phyloP scores from a whole-genome alignment of 2,797 vertebrate genomes.

The Sebastes kiyomatsui region DNA sequence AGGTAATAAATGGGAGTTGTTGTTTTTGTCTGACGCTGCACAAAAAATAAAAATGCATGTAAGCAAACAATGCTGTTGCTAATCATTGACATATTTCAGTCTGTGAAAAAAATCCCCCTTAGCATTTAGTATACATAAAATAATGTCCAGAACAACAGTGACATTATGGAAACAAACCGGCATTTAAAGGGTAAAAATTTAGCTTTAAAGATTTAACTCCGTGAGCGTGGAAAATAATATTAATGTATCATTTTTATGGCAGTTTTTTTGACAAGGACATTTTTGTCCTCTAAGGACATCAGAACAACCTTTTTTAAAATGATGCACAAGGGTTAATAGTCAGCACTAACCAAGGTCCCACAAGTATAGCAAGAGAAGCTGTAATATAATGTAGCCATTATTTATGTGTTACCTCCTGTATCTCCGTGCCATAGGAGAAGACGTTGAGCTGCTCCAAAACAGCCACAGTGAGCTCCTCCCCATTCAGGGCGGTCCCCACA shows the following conservation, averaged over 20 bases:
- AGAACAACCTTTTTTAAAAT: not conserved
- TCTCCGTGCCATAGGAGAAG: slow-evolving; percentile 81
- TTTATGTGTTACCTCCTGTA: slow-evolving; percentile 79
- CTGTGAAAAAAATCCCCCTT: not conserved
- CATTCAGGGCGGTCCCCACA: slow-evolving; percentile 71
- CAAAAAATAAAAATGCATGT: too few relatives aligned
- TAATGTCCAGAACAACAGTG: not conserved
- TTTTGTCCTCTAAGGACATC: not conserved
- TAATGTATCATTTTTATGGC: not conserved
- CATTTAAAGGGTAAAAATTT: not conserved
- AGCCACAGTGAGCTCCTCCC: slow-evolving; percentile 78
- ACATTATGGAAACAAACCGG: not conserved
- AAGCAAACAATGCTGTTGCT: not conserved
- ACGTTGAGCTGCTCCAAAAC: slow-evolving; percentile 75
- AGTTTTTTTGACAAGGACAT: not conserved
- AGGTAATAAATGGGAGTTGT: too few relatives aligned
- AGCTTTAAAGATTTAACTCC: too few relatives aligned
- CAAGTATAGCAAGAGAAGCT: not conserved
- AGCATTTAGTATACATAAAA: not conserved
- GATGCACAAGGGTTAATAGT: not conserved
- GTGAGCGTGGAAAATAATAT: too few relatives aligned
- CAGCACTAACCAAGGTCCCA: not conserved
- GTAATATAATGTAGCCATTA: not conserved
- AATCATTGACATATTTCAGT: not conserved
- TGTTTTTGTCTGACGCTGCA: too few relatives aligned